Conservation (phyloP, 2,113 vertebrate species). For the Ceuthmochares aereus region DNA sequence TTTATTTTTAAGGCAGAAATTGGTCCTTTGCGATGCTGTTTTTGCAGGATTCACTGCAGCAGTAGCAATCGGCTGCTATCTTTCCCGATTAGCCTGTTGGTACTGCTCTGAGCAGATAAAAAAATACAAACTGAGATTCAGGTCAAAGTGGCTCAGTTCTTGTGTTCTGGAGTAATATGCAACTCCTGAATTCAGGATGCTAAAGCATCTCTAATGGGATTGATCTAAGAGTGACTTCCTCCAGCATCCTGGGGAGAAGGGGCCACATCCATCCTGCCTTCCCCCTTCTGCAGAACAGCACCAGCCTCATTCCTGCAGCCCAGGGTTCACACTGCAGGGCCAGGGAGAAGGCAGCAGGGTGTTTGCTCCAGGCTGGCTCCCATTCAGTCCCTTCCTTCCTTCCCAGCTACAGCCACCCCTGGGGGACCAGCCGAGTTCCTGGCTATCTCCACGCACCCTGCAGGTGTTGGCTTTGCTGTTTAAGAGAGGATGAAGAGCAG, state of each 20-base stretch:
- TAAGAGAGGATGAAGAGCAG: background rate
- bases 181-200: background rate
- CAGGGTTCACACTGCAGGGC: rapidly evolving
- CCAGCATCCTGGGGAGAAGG: background rate
- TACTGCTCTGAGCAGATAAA: background rate
- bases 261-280: background rate
- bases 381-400: rapidly evolving
- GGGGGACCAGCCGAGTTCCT: background rate
- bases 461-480: background rate
- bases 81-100: background rate
- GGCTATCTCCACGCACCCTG: background rate
- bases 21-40: background rate
- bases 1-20: background rate
- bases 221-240: background rate
- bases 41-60: background rate
- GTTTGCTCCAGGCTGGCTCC: background rate
- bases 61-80: background rate
- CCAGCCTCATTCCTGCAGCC: background rate
- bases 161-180: background rate
- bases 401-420: background rate
- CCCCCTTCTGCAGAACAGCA: background rate
- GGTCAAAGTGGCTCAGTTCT: background rate
- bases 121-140: background rate
- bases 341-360: background rate
- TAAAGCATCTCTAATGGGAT: background rate